Conservation (phyloP, 2,113 vertebrate genomes). For the Rhadina sibilatrix region DNA sequence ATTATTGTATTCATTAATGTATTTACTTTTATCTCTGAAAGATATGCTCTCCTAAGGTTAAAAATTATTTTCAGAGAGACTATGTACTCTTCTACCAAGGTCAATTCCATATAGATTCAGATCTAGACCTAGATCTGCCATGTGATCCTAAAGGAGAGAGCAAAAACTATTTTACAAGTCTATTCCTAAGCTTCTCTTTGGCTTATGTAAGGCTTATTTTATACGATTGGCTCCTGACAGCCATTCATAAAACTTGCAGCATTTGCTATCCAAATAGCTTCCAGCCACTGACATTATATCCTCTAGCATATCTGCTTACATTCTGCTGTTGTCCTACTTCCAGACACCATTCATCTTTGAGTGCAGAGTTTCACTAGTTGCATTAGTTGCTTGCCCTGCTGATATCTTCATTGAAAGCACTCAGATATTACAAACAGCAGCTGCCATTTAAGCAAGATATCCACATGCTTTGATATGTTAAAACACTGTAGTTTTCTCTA, state of each 20-base stretch:
- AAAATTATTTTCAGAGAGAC: not conserved
- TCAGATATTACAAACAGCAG: not conserved
- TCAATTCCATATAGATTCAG: not conserved
- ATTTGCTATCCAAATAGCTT: slow-evolving; percentile 47
- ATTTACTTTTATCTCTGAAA: not conserved
- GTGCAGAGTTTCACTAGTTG: not conserved
- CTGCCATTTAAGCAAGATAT: not conserved
- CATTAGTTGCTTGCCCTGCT: not conserved
- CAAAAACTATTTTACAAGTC: not conserved
- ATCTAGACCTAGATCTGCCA: not conserved
- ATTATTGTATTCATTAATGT: not conserved
- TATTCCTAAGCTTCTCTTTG: not conserved
- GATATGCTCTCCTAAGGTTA: not conserved
- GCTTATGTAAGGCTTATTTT: slow-evolving; percentile 48
- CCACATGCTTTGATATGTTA: not conserved
- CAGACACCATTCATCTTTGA: slow-evolving; percentile 40
- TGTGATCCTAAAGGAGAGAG: not conserved
- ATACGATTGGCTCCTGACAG: slow-evolving; percentile 25
- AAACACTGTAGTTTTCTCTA: not conserved
- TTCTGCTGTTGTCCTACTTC: slow-evolving; percentile 57
- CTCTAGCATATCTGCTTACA: slow-evolving; percentile 60
- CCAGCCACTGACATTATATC: slow-evolving; percentile 44
- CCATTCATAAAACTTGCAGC: slow-evolving; percentile 64
- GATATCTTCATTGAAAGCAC: not conserved
- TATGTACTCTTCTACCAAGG: not conserved